Evolutionary conservation across 2,797 vertebrate species (phyloP), one percentile per base, ranked within the genome.

Genomic region (Poeciliopsis turneri): DNA sequence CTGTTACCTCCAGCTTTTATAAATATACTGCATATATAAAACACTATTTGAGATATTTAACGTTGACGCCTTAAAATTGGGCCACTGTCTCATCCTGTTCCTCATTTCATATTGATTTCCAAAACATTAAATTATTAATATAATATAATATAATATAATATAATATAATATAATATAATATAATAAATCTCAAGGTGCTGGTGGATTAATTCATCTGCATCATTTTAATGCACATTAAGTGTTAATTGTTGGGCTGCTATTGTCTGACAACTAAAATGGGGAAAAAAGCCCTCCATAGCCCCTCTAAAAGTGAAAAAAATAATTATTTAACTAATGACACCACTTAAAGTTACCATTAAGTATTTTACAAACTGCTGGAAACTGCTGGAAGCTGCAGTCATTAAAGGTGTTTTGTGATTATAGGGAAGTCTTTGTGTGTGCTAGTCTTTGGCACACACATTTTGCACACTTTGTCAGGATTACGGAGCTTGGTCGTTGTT

Each of bases 281-380:
- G 4, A 41, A 16, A n/a, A n/a, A 43, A 45, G 41, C 5, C 41
- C 68, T 9, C 39, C 20, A 53, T 11, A 36, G 5, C 72, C 36
- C 25, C 18, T 9, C 3, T 36, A 30, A 64, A 64, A 59, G 15
- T 25, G 20, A 36, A 33, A 61, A 28, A 45, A 28, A 45, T 33
- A 43, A 25, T 33, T 30, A 7, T 46, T 64, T 64, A 46, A 64
- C 43, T 64, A 75, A 74, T 66, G 46, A 49, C 25, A 43, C 45
- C 25, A 39, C 49, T 16, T n/a, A 41, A 33, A 46, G 11, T 66
- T 66, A 47, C 30, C 30, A 25, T 43, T 61, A 75, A 66, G 64
- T 53, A 10, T 53, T 69, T 28, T 53, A 53, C 46, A 78, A 72
- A 33, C 68, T 46, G 51, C 51, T 46, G 68, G 41, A 78, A 72